Base-by-base conservation (phyloP, 2,888 invertebrate species). In the Drosophila anceps region DNA sequence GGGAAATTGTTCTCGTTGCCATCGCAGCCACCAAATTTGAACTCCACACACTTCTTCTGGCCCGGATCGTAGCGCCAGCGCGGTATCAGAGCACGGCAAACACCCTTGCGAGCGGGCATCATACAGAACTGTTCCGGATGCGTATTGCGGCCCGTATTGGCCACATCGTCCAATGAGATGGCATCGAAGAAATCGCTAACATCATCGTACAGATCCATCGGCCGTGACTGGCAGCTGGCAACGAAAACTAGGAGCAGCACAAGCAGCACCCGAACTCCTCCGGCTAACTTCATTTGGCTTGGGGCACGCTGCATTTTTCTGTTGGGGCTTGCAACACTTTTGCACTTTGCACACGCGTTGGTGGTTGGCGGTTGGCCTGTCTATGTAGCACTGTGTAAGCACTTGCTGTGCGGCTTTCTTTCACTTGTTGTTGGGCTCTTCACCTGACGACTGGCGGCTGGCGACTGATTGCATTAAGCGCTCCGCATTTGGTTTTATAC, bases 21-120 rank as follows among this genome's bases (percentile, higher is more conserved):
- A 82, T 93, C 94, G 79, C 94, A 94, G 61, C 94, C 94, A 5
- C 94, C 94, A 73, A 94, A 94, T 74, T 93, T 93, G 85, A 94
- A 94, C 78, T 94, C 93, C 8, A 92, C 83, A 69, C 94, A 94
- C 61, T 93, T 92, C 68, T 93, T 93, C 44, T 91, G 90, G 55
- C 88, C 84, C 1, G 93, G 92, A 88, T 94, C 93, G 86, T 94
- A 94, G 63, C 93, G 92, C 92, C 92, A 93, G 59, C 93, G 90
- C 1, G 93, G 92, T 51, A 93, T 93, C 4, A 93, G 68, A 0
- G 93, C 93, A 0, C 93, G 91, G 43, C 93, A 93, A n/a, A 93
- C 92, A 10, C 93, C 93, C 59, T 92, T 93, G 33, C 93, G 88
- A 0, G 91, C 91, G 27, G 92, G 92, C 92, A 92, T 92, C 64